Percentiles rank a stretch among this genome's conserved stretches.
Conservation (phyloP, 2,888 invertebrate genomes). For the Leptinotarsa rubiginosa region DNA sequence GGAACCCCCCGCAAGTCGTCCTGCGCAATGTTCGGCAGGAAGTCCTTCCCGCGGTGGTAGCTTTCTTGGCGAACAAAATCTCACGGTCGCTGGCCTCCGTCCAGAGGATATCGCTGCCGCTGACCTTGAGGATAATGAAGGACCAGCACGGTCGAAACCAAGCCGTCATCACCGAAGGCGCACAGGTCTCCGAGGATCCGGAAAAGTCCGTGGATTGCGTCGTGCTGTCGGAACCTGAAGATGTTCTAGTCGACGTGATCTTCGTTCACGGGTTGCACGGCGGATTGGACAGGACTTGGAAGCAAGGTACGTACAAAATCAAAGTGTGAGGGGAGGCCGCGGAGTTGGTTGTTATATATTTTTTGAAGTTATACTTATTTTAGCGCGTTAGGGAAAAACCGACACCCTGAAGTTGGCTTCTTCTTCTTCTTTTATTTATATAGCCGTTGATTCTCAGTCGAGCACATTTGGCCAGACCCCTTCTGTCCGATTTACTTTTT, state of each 20-base stretch:
- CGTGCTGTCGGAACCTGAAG: slow-evolving; percentile 61
- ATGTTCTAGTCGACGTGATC: slow-evolving; percentile 75
- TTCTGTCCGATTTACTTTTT: too few species aligned
- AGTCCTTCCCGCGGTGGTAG: slow-evolving; percentile 61
- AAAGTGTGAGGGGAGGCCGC: too few species aligned
- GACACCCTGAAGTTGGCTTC: too few species aligned
- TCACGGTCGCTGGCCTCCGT: slow-evolving; percentile 63
- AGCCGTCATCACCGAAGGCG: slow-evolving; percentile 29
- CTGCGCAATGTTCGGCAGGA: slow-evolving; percentile 60
- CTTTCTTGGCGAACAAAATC: slow-evolving; percentile 63
- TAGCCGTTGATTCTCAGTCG: too few species aligned
- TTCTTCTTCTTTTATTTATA: too few species aligned
- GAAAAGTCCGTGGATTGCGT: slow-evolving; percentile 64
- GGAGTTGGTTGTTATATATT: too few species aligned
- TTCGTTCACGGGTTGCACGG: slow-evolving; percentile 87
- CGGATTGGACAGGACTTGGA: slow-evolving; percentile 85
- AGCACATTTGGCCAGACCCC: too few species aligned
- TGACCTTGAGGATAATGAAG: slow-evolving; percentile 42
- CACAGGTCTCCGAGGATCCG: slow-evolving; percentile 42
- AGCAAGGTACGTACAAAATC: slow-evolving; percentile 56
- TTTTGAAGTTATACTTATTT: too few species aligned
- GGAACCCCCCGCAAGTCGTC: slow-evolving; percentile 62
- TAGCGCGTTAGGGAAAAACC: too few species aligned
- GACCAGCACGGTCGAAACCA: slow-evolving; percentile 34
- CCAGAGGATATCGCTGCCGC: slow-evolving; percentile 59